phyloP scores from a whole-genome alignment of 2,888 invertebrate genomes.

The Lymantria dispar region DNA sequence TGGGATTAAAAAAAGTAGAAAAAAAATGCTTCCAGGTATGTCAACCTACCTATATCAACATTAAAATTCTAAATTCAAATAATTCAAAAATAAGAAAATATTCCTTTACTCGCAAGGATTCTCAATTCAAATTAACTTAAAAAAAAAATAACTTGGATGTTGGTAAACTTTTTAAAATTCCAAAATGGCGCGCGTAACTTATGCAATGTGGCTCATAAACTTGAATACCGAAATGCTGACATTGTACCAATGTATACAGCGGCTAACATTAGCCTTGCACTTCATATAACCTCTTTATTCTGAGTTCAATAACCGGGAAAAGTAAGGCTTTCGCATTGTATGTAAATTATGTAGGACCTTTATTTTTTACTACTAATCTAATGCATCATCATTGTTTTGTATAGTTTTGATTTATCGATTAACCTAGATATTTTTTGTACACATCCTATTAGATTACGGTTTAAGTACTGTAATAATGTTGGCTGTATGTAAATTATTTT shows the following conservation, averaged over 20 bases:
- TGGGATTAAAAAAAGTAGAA: too few relatives aligned
- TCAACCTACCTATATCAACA: too few relatives aligned
- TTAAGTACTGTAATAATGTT: slow-evolving; percentile 1
- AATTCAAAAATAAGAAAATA: too few relatives aligned
- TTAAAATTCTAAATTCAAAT: too few relatives aligned
- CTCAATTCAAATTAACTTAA: neutral
- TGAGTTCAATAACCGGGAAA: slow-evolving; percentile 31
- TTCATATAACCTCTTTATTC: slow-evolving; percentile 25
- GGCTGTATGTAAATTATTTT: neutral
- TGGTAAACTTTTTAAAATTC: slow-evolving; percentile 12
- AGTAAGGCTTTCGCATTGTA: slow-evolving; percentile 40
- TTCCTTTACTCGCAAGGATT: neutral
- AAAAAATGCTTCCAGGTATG: too few relatives aligned
- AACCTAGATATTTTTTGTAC: slow-evolving; percentile 23
- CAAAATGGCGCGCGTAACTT: slow-evolving; percentile 10
- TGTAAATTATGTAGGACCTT: slow-evolving; percentile 40
- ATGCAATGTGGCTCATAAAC: slow-evolving; percentile 13
- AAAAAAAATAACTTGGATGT: neutral
- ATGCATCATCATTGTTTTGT: slow-evolving; percentile 32
- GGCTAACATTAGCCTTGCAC: slow-evolving; percentile 32
- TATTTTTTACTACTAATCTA: slow-evolving; percentile 19
- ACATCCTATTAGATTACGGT: slow-evolving; percentile 1
- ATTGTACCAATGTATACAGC: slow-evolving; percentile 6
- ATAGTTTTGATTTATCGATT: slow-evolving; percentile 19
- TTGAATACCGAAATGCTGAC: slow-evolving; percentile 16